A percentile compares a stretch with the other conserved stretches of the same genome.
Conservation (phyloP, 1,140 invertebrate genomes). For the Drosophila lacertosa region DNA sequence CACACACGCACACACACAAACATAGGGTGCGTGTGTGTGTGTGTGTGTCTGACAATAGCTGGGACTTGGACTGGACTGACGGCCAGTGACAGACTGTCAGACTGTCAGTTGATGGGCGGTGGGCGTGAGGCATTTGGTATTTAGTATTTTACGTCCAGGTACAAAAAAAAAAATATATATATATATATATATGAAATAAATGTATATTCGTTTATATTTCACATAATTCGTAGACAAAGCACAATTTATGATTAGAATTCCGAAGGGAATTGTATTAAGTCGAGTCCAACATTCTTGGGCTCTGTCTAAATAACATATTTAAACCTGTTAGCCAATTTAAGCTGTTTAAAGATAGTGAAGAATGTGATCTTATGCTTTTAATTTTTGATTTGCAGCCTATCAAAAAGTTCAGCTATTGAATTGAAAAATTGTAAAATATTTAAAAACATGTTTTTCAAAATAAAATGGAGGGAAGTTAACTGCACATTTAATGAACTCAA, state of each 20-base stretch:
- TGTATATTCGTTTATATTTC: conserved; percentile 17
- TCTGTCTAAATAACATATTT: no score
- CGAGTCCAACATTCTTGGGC: no score
- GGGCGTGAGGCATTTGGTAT: not conserved
- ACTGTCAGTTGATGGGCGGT: not conserved
- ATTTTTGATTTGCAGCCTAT: no score
- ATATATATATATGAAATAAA: conserved; percentile 15
- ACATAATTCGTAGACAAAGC: conserved; percentile 19
- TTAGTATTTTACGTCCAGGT: not conserved
- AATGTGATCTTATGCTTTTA: no score
- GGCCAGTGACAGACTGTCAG: conserved; percentile 9
- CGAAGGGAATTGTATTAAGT: not conserved
- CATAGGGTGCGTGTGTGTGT: not conserved
- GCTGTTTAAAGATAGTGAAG: no score
- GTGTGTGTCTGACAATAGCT: conserved; percentile 24
- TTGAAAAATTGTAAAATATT: not conserved
- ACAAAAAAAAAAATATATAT: no score
- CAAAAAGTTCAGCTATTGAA: not conserved
- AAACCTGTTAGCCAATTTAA: no score
- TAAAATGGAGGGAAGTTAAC: conserved; percentile 14
- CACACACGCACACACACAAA: not conserved
- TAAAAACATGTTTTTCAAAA: not conserved
- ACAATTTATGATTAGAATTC: conserved; percentile 18
- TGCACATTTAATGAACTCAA: conserved; percentile 68
- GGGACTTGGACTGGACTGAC: not conserved